A percentile compares a stretch with the other conserved stretches of the same genome.
phyloP scores from a whole-genome alignment of 2,113 vertebrate species.

The Callocephalon fimbriatum region DNA sequence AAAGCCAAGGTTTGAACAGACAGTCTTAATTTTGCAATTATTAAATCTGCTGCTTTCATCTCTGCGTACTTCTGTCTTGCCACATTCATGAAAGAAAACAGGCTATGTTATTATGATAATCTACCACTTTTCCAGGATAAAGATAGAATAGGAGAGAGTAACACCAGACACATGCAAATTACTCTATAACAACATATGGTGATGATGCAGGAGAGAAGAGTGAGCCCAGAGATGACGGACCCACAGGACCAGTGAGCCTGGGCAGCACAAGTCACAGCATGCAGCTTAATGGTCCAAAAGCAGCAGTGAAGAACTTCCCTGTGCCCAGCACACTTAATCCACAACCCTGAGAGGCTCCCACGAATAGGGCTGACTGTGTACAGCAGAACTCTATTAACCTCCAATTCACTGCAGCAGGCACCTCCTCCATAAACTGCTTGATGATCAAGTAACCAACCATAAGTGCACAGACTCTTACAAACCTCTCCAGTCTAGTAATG shows the following conservation, averaged over 20 bases:
- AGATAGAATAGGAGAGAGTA: background rate
- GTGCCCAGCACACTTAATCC: background rate
- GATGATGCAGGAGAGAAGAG: background rate
- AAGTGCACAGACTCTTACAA: background rate
- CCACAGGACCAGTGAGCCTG: background rate
- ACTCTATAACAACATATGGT: rapidly evolving
- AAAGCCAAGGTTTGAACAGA: background rate
- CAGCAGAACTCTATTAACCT: background rate
- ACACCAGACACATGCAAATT: background rate
- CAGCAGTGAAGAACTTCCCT: background rate
- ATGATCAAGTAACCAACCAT: background rate
- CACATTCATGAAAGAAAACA: background rate
- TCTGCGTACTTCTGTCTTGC: background rate
- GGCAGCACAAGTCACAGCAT: background rate
- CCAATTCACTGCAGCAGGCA: background rate
- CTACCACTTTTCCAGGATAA: background rate
- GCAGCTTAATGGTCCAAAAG: background rate
- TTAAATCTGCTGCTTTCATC: background rate
- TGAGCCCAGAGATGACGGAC: rapidly evolving
- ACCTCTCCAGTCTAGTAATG: background rate
- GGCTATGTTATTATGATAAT: background rate
- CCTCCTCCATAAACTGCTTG: background rate
- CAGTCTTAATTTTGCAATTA: background rate
- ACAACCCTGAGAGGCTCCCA: background rate
- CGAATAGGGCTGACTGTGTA: background rate